Percentiles rank a stretch among this genome's conserved stretches.
These are phyloP conservation scores for Rhinopomastus cyanomelas DNA, from an alignment of 2,113 vertebrate genomes.

Conservation along the genomic window DNA sequence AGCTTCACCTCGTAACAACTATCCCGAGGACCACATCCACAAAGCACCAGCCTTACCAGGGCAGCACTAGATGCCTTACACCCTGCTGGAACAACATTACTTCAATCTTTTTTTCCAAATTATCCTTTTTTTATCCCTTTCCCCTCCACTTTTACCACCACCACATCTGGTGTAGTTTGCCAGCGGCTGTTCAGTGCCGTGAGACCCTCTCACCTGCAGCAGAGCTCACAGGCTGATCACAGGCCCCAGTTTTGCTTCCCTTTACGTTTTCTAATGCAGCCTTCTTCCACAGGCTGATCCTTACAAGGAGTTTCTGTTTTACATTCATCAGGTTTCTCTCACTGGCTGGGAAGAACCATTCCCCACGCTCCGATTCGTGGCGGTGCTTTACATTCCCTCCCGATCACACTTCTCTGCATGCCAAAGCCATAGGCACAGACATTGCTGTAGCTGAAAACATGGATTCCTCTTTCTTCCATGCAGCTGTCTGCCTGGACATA, in stretches of 20 bases:
- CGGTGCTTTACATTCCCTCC: background rate
- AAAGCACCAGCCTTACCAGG: background rate
- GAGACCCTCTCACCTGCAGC: constrained; percentile 1
- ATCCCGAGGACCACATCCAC: background rate
- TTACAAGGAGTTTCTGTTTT: background rate
- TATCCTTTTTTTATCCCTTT: background rate
- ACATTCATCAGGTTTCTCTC: background rate
- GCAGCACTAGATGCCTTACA: background rate
- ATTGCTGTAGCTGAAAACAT: background rate
- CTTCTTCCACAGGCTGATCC: background rate
- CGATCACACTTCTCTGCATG: background rate
- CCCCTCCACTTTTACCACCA: background rate
- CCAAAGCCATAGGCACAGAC: constrained; percentile 12
- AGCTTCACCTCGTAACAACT: background rate
- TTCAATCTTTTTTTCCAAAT: background rate
- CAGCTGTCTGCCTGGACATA: background rate
- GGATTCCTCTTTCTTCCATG: background rate
- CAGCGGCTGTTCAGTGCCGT: background rate
- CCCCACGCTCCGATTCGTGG: background rate
- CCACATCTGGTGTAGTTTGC: background rate
- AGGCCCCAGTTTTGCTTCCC: background rate
- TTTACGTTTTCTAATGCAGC: background rate
- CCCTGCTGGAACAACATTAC: background rate
- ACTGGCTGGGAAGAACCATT: background rate
- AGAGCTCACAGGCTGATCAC: background rate